Base-by-base conservation (phyloP, 2,888 invertebrate genomes). In the Noctua comes region DNA sequence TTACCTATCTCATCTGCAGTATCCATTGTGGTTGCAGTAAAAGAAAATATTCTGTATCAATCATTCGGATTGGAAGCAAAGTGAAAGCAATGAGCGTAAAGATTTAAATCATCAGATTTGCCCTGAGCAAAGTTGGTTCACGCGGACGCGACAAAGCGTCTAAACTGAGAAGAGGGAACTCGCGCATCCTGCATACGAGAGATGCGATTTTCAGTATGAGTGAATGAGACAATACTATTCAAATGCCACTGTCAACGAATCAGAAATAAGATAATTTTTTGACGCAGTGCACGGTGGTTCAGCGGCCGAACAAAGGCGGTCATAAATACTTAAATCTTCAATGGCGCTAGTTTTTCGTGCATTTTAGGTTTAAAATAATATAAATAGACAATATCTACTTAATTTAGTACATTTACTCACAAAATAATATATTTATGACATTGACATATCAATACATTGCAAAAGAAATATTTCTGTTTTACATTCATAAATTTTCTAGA, bases 1-100 rank as follows among this genome's bases (percentile, higher is more conserved):
- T 66, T 66, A 66, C 66, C 66, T 66, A 66, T 66, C 24, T 66
- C 66, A 66, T 66, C 66, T 66, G 66, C 36, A 7, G 66, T 46
- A 66, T 66, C 66, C 66, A n/a, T 40, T 40, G 66, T 66, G 66
- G 43, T 66, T 43, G 66, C 66, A 66, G 43, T n/a, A 66, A 66
- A 68, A 27, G 8, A 66, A 66, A 66, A 36, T 27, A 43, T 43
- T n/a, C n/a, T 66, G 66, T 66, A n/a, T 66, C 36, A 66, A 65
- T 43, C 66, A 66, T 66, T 66, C 43, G 18, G 18, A 66, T 66
- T n/a, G 8, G n/a, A 40, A 66, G n/a, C 3, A 66, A 43, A 18
- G 43, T 43, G 18, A 43, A 43, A 43, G 16, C n/a, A 24, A 16
- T n/a, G 65, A 40, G 13, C 40, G 7, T 1, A 43, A 66, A 16